These are phyloP conservation scores for Holothuria leucospilota DNA, from an alignment of 53 echinoderm and acorn worm species.

Conservation along the genomic window DNA sequence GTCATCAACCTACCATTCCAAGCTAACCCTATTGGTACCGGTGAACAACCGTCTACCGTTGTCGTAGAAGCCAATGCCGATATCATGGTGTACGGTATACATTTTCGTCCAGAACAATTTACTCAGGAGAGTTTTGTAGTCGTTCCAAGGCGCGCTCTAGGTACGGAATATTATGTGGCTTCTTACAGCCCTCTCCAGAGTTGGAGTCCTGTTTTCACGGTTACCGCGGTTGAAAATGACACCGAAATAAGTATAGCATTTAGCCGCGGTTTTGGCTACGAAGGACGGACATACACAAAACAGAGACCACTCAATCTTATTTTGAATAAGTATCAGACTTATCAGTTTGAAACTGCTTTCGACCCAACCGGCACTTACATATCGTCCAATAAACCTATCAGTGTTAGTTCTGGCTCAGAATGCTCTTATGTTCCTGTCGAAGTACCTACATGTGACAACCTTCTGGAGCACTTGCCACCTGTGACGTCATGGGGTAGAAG, in stretches of 20 bases:
- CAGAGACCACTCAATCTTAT: constrained; percentile 70
- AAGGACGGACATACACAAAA: constrained; percentile 66
- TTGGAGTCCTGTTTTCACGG: constrained; percentile 79
- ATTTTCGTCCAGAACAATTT: constrained; percentile 26
- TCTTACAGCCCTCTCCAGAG: constrained; percentile 87
- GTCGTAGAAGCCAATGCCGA: constrained; percentile 46
- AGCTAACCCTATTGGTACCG: constrained; percentile 38
- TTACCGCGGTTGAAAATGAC: constrained; percentile 70
- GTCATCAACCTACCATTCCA: constrained; percentile 9
- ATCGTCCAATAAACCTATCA: constrained; percentile 74
- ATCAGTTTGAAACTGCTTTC: constrained; percentile 87
- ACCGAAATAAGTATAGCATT: constrained; percentile 72
- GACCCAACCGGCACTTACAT: constrained; percentile 90
- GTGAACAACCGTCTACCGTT: constrained; percentile 48
- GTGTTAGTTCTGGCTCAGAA: constrained; percentile 86
- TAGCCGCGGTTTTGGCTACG: constrained; percentile 60
- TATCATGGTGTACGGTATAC: constrained; percentile 39
- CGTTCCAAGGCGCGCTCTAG: constrained; percentile 80
- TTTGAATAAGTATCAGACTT: constrained; percentile 73
- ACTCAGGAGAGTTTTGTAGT: constrained; percentile 86
- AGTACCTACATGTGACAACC: constrained; percentile 84
- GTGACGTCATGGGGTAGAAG: constrained; percentile 88
- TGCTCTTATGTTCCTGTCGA: constrained; percentile 85
- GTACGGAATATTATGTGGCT: constrained; percentile 85
- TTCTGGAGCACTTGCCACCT: constrained; percentile 86